These are phyloP conservation scores for Platycnemis pennipes DNA, from an alignment of 2,888 invertebrate species.

Conservation along the genomic window DNA sequence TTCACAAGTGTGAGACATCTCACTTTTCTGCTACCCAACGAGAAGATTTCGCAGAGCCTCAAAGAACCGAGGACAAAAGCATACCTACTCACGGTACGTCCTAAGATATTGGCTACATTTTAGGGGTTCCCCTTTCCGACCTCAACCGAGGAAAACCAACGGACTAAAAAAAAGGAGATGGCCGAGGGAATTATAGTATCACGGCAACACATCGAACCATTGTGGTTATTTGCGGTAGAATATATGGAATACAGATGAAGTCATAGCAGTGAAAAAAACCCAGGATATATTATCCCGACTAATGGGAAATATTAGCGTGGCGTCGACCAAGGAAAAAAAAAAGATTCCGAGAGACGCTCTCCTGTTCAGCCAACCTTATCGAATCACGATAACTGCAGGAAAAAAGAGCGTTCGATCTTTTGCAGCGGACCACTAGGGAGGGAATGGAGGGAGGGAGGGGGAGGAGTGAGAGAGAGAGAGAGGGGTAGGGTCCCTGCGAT, in stretches of 20 bases:
- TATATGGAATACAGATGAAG: conserved; percentile 32
- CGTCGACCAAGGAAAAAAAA: neutral
- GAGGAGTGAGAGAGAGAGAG: too few relatives aligned
- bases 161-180: neutral
- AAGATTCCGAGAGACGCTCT: neutral
- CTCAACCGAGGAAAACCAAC: neutral
- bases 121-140: neutral
- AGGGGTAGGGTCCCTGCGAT: neutral
- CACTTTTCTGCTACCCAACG: too few relatives aligned
- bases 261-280: neutral
- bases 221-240: conserved; percentile 9
- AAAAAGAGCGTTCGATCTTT: conserved; percentile 24
- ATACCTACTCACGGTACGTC: neutral
- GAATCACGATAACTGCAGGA: conserved; percentile 26
- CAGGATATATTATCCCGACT: conserved; percentile 38
- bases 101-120: neutral
- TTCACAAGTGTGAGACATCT: too few relatives aligned
- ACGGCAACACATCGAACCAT: neutral
- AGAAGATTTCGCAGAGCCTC: too few relatives aligned
- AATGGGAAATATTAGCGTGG: conserved; percentile 38
- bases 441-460: too few relatives aligned
- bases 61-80: too few relatives aligned
- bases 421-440: neutral
- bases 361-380: conserved; percentile 7
- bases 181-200: neutral